Evolutionary conservation across 2,888 invertebrate species (phyloP).

Genomic region (Acleris laterana): DNA sequence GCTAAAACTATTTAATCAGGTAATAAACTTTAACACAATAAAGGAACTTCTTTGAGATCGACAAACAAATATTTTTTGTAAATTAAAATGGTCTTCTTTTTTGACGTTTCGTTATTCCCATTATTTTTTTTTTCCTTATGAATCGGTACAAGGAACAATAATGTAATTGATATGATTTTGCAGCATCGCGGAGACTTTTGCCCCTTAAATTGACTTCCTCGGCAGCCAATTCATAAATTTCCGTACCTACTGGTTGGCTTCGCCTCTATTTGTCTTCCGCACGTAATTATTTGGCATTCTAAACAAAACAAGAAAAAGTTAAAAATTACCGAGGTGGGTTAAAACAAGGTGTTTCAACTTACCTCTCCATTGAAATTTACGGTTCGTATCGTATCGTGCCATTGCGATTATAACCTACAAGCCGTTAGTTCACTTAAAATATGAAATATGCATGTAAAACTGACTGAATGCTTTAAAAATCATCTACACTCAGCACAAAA

Average conservation of each 20-base stretch:
- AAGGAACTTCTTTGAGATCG: no score
- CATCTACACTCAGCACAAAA: background rate
- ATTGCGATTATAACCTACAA: background rate
- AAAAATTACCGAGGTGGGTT: background rate
- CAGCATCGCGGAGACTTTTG: conserved; percentile 3
- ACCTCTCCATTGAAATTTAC: conserved; percentile 2
- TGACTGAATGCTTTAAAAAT: background rate
- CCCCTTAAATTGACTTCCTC: conserved; percentile 3
- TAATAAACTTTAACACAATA: no score
- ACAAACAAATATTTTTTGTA: no score
- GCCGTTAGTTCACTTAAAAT: background rate
- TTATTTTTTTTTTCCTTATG: no score
- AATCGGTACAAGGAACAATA: background rate
- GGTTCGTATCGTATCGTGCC: background rate
- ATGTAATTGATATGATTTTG: background rate
- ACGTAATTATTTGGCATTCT: no score
- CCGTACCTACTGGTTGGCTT: background rate
- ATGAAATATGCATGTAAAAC: background rate
- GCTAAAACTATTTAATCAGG: no score
- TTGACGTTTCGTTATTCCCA: background rate
- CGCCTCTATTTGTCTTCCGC: no score
- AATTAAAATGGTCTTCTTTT: no score
- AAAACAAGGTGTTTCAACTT: conserved; percentile 9
- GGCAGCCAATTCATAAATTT: background rate
- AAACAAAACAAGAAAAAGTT: no score